These are phyloP conservation scores for Drosophila recens DNA, from an alignment of 2,888 invertebrate species.

Conservation along the genomic window DNA sequence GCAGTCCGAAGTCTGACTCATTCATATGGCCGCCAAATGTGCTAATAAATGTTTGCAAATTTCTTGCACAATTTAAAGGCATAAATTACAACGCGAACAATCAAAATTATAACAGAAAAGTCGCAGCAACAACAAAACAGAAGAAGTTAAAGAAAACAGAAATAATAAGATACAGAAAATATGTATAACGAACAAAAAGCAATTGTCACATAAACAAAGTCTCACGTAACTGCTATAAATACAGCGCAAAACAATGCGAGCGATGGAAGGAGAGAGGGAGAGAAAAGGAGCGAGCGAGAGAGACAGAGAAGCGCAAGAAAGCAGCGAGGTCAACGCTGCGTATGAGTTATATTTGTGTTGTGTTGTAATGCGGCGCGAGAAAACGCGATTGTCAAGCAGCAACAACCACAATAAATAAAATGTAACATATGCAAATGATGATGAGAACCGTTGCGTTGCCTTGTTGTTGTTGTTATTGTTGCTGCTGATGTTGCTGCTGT, in stretches of 20 bases:
- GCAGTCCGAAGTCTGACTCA: slow-evolving; percentile 42
- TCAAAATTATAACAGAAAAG: slow-evolving; percentile 58
- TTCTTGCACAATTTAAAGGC: slow-evolving; percentile 73
- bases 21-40: slow-evolving; percentile 34
- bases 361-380: slow-evolving; percentile 72
- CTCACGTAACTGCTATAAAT: slow-evolving; percentile 81
- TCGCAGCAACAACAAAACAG: slow-evolving; percentile 8
- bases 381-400: slow-evolving; percentile 30
- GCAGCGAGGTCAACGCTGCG: slow-evolving; percentile 72
- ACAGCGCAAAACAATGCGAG: slow-evolving; percentile 50
- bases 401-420: slow-evolving; percentile 73
- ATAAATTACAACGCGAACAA: slow-evolving; percentile 70
- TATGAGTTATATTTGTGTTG: slow-evolving; percentile 73
- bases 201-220: slow-evolving; percentile 80
- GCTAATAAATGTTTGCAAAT: slow-evolving; percentile 67
- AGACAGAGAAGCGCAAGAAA: slow-evolving; percentile 37
- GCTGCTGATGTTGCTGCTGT: slow-evolving; percentile 24
- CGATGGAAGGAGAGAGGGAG: slow-evolving; percentile 10
- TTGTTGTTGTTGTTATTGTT: slow-evolving; percentile 18
- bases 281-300: neutral
- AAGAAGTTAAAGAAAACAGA: slow-evolving; percentile 19
- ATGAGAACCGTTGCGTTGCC: slow-evolving; percentile 65
- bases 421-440: slow-evolving; percentile 81
- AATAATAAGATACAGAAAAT: slow-evolving; percentile 56
- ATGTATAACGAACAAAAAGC: slow-evolving; percentile 70